Evolutionary conservation across 2,797 vertebrate genomes (phyloP).

Genomic region (Malurus leucopterus): DNA sequence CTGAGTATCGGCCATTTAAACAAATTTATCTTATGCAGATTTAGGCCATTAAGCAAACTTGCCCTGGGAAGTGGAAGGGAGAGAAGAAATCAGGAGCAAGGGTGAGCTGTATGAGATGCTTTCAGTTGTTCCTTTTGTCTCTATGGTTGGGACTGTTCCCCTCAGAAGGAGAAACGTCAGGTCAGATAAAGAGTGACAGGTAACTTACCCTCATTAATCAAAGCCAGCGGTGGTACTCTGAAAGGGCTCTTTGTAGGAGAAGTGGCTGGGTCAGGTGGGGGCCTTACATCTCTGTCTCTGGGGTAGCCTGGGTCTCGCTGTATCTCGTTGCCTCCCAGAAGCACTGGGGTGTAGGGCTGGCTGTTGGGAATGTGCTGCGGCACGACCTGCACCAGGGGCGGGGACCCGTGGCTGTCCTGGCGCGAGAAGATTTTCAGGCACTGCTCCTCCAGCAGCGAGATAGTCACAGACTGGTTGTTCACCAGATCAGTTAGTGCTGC

Average conservation of each 20-base stretch:
- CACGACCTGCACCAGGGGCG: slow-evolving; percentile 95
- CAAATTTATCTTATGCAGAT: neutral
- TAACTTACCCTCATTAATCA: slow-evolving; percentile 86
- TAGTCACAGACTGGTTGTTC: slow-evolving; percentile 94
- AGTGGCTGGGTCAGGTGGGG: slow-evolving; percentile 71
- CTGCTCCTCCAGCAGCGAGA: slow-evolving; percentile 89
- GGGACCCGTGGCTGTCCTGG: slow-evolving; percentile 81
- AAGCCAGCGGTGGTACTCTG: slow-evolving; percentile 84
- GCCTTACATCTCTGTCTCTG: slow-evolving; percentile 76
- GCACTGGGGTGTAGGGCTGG: slow-evolving; percentile 81
- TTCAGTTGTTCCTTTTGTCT: neutral
- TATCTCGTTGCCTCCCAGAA: slow-evolving; percentile 87
- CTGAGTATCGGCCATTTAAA: neutral
- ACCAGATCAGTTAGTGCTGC: slow-evolving; percentile 86
- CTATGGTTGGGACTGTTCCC: neutral
- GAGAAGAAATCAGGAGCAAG: neutral
- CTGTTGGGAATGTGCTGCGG: slow-evolving; percentile 87
- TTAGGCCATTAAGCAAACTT: neutral
- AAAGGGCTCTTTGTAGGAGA: slow-evolving; percentile 86
- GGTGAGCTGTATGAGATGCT: neutral
- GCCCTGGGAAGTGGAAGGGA: neutral
- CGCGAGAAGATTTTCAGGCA: slow-evolving; percentile 84
- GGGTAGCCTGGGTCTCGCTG: slow-evolving; percentile 87
- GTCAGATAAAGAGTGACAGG: neutral
- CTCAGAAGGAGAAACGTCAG: neutral